Evolutionary conservation across 1,140 invertebrate genomes (phyloP), one percentile per base, ranked within the genome.

Genomic region (Euura lappo): DNA sequence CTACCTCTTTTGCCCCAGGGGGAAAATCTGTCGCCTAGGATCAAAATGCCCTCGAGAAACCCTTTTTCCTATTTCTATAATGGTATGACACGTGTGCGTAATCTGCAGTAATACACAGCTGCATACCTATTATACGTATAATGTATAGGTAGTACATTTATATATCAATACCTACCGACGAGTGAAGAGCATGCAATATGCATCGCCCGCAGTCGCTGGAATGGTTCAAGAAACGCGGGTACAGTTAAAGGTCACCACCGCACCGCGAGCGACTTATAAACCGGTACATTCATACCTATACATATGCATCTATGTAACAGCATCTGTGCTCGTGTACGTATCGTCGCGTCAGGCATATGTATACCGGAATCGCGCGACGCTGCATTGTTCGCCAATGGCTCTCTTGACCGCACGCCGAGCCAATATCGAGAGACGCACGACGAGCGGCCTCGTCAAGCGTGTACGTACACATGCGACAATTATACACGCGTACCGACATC

Each of bases 171-270:
- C 28, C 28, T 28, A 28, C 28, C 28, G 28, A 28, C 28, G 28
- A 60, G 51, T 60, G 51, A n/a, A 60, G 13, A 60, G 51, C 51
- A 60, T 60, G 8, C 10, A 60, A 60, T 28, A 28, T 28, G 28
- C 28, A 28, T 28, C 28, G 28, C 28, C 28, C 28, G 28, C 28
- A 28, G 28, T 1, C 28, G 28, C 79, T 82, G 81, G 82, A 80
- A 84, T 81, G 28, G 28, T 28, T 28, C 28, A 28, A 28, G 28
- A 28, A 28, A 28, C 28, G 83, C 80, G 79, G 79, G 83, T 85
- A 85, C 84, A 85, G 84, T 85, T 85, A 85, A 85, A 85, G 84
- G 84, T 85, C 83, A 85, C 70, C 79, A 60, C 51, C 10, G 51
- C 51, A 11, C 13, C 28, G 28, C 28, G 28, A 28, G 28, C 28